Evolutionary conservation across 2,797 vertebrate species (phyloP).

Genomic region (Ctenopoma multispine): DNA sequence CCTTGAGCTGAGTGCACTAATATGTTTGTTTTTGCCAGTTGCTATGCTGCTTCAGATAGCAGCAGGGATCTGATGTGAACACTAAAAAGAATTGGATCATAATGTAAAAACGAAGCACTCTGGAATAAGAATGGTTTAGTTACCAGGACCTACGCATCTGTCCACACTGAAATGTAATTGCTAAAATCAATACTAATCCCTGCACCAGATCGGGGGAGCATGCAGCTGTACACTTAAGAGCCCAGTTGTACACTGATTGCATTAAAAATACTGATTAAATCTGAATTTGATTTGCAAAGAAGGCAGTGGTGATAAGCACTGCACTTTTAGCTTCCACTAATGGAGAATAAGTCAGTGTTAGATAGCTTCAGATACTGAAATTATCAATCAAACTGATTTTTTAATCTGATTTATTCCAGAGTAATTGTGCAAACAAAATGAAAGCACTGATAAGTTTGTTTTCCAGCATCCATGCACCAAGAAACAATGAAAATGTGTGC

Average conservation of each 20-base stretch:
- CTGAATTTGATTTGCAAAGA: slow-evolving; percentile 53
- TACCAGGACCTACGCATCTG: not conserved
- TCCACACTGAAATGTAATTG: slow-evolving; percentile 10
- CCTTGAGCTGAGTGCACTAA: slow-evolving; percentile 64
- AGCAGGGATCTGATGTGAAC: slow-evolving; percentile 19
- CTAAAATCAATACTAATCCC: slow-evolving; percentile 35
- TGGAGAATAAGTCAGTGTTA: slow-evolving; percentile 9
- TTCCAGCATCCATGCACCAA: not conserved
- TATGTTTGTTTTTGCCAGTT: slow-evolving; percentile 62
- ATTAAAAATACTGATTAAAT: slow-evolving; percentile 58
- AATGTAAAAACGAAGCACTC: not conserved
- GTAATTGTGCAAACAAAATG: slow-evolving; percentile 15
- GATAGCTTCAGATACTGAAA: slow-evolving; percentile 31
- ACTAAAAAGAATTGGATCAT: not conserved
- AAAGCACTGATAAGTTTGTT: slow-evolving; percentile 15
- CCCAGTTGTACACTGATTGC: slow-evolving; percentile 35
- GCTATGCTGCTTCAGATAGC: slow-evolving; percentile 37
- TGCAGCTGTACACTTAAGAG: slow-evolving; percentile 35
- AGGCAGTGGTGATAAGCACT: slow-evolving; percentile 9
- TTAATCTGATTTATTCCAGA: not conserved
- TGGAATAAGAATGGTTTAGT: slow-evolving; percentile 10
- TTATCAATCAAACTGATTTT: slow-evolving; percentile 26
- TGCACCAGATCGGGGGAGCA: not conserved
- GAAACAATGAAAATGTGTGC: not conserved
- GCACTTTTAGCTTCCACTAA: slow-evolving; percentile 29